Percentiles rank a stretch among this genome's conserved stretches.
phyloP scores from a whole-genome alignment of 2,797 vertebrate genomes.

The Pempheris klunzingeri region DNA sequence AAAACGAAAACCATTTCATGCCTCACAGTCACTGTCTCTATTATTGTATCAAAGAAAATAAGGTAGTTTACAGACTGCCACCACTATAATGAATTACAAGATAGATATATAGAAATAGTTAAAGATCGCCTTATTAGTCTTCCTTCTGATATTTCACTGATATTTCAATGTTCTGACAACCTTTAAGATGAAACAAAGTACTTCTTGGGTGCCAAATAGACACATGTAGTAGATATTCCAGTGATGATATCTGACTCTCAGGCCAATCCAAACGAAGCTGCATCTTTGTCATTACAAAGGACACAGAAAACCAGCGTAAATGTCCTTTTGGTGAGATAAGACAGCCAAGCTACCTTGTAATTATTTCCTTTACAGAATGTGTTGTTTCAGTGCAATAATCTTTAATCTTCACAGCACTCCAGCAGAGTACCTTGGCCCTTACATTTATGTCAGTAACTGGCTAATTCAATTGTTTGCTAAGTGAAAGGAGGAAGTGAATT shows the following conservation, averaged over 20 bases:
- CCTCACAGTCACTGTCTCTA: neutral
- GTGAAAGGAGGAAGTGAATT: too few relatives aligned
- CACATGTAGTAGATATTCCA: neutral
- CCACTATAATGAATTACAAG: neutral
- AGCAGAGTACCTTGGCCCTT: neutral
- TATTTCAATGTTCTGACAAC: neutral
- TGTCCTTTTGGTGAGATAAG: neutral
- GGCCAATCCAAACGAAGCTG: too few relatives aligned
- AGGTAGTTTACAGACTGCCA: neutral
- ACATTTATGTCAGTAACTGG: neutral
- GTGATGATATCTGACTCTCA: neutral
- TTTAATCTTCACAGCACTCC: neutral
- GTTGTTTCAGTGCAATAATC: neutral
- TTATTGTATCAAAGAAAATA: neutral
- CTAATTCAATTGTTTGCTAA: too few relatives aligned
- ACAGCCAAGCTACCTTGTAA: neutral
- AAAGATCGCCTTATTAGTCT: too few relatives aligned
- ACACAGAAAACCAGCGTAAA: neutral
- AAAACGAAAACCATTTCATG: neutral
- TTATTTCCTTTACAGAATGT: neutral
- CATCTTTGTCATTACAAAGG: neutral
- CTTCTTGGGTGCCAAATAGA: too few relatives aligned
- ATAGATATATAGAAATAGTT: neutral
- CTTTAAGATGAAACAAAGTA: too few relatives aligned
- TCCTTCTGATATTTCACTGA: too few relatives aligned